phyloP scores from a whole-genome alignment of 1,140 invertebrate species.

The Drosophila miranda region DNA sequence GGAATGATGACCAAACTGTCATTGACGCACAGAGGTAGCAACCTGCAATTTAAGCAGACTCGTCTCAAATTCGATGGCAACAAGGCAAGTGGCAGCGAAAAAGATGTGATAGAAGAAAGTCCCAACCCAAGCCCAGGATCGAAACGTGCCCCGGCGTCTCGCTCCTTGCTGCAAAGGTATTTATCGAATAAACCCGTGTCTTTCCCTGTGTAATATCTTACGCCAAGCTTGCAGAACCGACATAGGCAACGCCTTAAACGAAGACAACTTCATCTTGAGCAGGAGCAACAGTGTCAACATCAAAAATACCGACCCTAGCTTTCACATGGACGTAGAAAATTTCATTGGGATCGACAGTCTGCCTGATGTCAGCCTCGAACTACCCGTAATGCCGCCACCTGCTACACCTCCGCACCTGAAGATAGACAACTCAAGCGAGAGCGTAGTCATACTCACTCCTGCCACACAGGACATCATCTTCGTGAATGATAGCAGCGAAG shows the following conservation, averaged over 20 bases:
- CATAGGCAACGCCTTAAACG: conserved; percentile 41
- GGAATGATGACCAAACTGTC: conserved; percentile 48
- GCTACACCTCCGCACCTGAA: conserved; percentile 25
- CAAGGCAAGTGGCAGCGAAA: conserved; percentile 29
- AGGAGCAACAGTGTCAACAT: conserved; percentile 10
- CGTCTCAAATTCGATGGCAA: conserved; percentile 50
- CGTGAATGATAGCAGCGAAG: conserved; percentile 58
- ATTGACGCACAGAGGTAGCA: conserved; percentile 39
- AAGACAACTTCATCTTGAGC: conserved; percentile 5
- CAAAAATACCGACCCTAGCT: conserved; percentile 28
- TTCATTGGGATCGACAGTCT: background rate
- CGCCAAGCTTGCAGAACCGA: conserved; percentile 58
- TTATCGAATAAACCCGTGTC: conserved; percentile 1
- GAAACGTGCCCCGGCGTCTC: conserved; percentile 41
- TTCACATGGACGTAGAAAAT: conserved; percentile 48
- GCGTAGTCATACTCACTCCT: conserved; percentile 62
- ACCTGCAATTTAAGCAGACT: conserved; percentile 53
- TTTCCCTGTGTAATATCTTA: conserved; percentile 16
- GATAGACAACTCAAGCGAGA: conserved; percentile 36
- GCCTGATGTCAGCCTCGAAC: background rate
- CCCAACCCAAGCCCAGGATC: conserved; percentile 50
- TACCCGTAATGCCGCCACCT: conserved; percentile 24
- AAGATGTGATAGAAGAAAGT: conserved; percentile 65
- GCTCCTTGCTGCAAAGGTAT: conserved; percentile 59
- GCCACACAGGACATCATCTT: conserved; percentile 74